These are phyloP conservation scores for Alitta virens DNA, from an alignment of 2,888 invertebrate genomes.

Conservation along the genomic window DNA sequence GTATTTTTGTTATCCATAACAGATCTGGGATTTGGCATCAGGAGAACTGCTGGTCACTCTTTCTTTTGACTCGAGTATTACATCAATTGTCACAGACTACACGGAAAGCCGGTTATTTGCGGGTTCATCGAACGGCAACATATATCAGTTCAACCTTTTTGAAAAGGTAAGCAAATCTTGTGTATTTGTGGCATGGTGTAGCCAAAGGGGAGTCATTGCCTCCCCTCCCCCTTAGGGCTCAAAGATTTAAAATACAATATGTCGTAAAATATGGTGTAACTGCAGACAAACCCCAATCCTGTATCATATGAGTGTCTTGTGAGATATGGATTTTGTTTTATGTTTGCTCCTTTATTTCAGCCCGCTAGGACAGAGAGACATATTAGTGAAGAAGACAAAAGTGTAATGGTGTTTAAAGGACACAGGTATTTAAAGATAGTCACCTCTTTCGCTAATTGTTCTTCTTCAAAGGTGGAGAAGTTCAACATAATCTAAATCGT, in stretches of 20 bases:
- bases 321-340: no score
- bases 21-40: constrained; percentile 70
- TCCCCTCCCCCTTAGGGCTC: no score
- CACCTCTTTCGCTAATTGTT: not conserved
- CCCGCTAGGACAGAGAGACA: constrained; percentile 35
- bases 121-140: constrained; percentile 71
- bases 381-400: constrained; percentile 57
- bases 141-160: constrained; percentile 67
- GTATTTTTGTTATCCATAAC: no score
- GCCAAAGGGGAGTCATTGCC: no score
- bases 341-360: constrained; percentile 28
- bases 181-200: no score
- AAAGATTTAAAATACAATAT: no score
- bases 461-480: no score
- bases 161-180: constrained; percentile 63
- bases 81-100: constrained; percentile 69
- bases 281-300: no score
- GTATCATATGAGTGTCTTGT: no score
- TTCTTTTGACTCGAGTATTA: constrained; percentile 71
- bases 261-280: no score
- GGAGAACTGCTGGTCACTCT: constrained; percentile 72
- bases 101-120: constrained; percentile 73
- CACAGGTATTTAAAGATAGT: constrained; percentile 69
- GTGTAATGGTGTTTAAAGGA: constrained; percentile 62
- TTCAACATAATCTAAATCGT: no score